Evolutionary conservation across 2,797 vertebrate genomes (phyloP).

Genomic region (Otolemur crassicaudatus): DNA sequence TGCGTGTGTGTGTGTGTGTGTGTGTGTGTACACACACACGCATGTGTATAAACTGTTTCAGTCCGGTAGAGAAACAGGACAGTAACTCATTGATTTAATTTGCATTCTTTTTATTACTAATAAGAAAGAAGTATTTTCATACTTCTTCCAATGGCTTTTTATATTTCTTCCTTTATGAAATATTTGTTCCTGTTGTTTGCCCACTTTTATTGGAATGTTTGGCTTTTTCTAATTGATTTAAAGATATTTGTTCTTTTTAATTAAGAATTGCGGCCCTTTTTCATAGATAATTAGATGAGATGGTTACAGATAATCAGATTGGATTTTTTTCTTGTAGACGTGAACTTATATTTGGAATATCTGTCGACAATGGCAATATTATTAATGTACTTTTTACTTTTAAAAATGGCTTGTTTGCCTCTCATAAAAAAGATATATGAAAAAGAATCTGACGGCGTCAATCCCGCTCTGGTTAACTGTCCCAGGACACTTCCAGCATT

Average conservation of each 20-base stretch:
- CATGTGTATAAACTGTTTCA: background rate
- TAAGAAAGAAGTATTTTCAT: background rate
- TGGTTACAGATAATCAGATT: background rate
- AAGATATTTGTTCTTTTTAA: constrained; percentile 42
- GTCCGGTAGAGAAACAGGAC: background rate
- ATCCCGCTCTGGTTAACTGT: constrained; percentile 79
- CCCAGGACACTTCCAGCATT: constrained; percentile 88
- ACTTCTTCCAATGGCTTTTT: background rate
- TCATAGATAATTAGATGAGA: background rate
- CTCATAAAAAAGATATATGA: constrained; percentile 82
- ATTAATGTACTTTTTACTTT: constrained; percentile 55
- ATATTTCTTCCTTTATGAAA: constrained; percentile 15
- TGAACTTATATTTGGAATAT: constrained; percentile 63
- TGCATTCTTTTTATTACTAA: background rate
- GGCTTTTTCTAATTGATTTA: constrained; percentile 26
- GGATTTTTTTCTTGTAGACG: constrained; percentile 51
- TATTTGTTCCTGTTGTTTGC: background rate
- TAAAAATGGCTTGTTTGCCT: constrained; percentile 47
- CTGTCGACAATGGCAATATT: constrained; percentile 48
- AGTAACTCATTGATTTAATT: constrained; percentile 12
- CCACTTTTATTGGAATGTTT: background rate
- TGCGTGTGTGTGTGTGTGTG: background rate
- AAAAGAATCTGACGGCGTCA: constrained; percentile 82
- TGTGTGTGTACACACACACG: too few relatives aligned
- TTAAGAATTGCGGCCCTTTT: background rate